A percentile compares a stretch with the other conserved stretches of the same genome.
Conservation (phyloP, 2,888 invertebrate species). For the Melipona bicolor region DNA sequence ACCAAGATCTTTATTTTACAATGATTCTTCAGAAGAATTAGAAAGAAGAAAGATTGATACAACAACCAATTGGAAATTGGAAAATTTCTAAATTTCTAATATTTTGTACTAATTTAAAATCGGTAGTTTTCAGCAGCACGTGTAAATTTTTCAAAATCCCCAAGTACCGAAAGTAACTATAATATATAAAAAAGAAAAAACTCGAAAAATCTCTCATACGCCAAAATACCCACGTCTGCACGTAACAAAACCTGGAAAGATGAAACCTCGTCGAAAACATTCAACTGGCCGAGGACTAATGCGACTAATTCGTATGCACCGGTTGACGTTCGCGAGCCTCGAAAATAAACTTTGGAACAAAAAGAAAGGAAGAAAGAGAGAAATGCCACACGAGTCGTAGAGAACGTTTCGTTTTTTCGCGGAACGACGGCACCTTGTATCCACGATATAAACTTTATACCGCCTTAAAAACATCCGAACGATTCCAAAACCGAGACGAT, state of each 20-base stretch:
- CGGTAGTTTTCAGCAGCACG: not conserved
- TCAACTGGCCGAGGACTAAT: conserved; percentile 8
- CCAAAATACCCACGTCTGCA: not conserved
- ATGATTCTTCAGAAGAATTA: too few relatives aligned
- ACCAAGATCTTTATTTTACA: too few relatives aligned
- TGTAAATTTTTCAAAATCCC: too few relatives aligned
- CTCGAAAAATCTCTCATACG: not conserved
- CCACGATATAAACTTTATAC: conserved; percentile 8
- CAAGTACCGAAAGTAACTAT: not conserved
- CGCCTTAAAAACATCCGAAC: not conserved
- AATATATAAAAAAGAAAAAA: too few relatives aligned
- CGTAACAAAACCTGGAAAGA: not conserved
- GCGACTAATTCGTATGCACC: conserved; percentile 22
- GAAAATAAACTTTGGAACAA: not conserved
- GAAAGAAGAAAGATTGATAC: too few relatives aligned
- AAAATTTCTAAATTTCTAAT: too few relatives aligned
- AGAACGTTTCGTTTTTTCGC: conserved; percentile 12
- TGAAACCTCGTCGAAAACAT: conserved; percentile 10
- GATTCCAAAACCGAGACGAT: not conserved
- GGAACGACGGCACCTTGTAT: not conserved
- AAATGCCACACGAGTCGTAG: not conserved
- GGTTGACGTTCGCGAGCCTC: not conserved
- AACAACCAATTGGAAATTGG: too few relatives aligned
- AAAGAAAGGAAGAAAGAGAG: too few relatives aligned
- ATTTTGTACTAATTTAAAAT: not conserved